Evolutionary conservation across 2,888 invertebrate genomes (phyloP).

Genomic region (Amphiduros pacificus): DNA sequence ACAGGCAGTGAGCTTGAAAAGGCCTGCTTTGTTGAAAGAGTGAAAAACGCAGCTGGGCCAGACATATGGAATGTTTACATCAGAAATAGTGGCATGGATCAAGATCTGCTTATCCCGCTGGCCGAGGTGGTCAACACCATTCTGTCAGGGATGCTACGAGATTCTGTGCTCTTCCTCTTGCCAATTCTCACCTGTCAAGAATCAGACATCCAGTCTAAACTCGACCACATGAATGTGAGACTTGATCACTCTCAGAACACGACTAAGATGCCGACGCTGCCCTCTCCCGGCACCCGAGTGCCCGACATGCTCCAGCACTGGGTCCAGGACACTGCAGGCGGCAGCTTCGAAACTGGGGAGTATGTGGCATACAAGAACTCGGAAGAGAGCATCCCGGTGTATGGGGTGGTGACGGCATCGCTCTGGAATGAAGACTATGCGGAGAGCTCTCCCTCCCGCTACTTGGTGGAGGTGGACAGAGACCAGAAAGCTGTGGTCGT

Average conservation of each 20-base stretch:
- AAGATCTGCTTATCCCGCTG: slow-evolving; percentile 29
- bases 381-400: background rate
- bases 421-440: background rate
- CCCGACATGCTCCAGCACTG: slow-evolving; percentile 8
- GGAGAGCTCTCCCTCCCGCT: too few relatives aligned
- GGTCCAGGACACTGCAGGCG: slow-evolving; percentile 4
- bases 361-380: slow-evolving; percentile 22
- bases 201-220: slow-evolving; percentile 20
- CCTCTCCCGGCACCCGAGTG: slow-evolving; percentile 21
- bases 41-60: background rate
- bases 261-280: slow-evolving; percentile 13
- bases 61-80: slow-evolving; percentile 26
- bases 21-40: slow-evolving; percentile 26
- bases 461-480: too few relatives aligned
- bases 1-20: slow-evolving; percentile 25
- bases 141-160: slow-evolving; percentile 25
- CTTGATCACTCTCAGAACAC: slow-evolving; percentile 15
- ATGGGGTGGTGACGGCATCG: background rate
- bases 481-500: too few relatives aligned
- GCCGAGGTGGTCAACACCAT: slow-evolving; percentile 29
- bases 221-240: slow-evolving; percentile 25
- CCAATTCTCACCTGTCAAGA: slow-evolving; percentile 25
- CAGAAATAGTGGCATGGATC: slow-evolving; percentile 14
- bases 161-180: slow-evolving; percentile 28
- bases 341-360: slow-evolving; percentile 13